Evolutionary conservation across 2,113 vertebrate species (phyloP).

Genomic region (Pyxicephalus adspersus): DNA sequence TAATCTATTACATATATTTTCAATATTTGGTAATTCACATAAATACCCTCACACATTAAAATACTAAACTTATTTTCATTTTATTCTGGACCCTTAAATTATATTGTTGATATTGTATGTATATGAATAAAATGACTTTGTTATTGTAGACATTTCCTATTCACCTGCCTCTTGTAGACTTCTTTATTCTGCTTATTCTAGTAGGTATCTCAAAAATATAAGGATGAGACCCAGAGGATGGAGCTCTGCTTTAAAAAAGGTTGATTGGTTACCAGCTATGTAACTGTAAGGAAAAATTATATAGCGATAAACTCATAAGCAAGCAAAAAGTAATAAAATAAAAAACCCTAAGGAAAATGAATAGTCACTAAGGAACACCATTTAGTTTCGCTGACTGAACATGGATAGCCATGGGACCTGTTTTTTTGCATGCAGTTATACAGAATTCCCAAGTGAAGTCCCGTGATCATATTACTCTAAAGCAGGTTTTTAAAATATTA

Average conservation of each 20-base stretch:
- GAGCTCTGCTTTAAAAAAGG: background rate
- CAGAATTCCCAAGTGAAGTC: constrained; percentile 18
- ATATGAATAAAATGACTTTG: no score
- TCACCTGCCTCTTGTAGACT: no score
- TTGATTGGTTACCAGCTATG: background rate
- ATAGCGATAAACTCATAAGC: background rate
- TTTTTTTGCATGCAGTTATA: constrained; percentile 33
- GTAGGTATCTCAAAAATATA: no score
- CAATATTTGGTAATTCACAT: no score
- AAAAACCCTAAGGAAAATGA: constrained; percentile 3
- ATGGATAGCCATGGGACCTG: constrained; percentile 5
- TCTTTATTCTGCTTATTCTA: no score
- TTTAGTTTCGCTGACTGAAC: constrained; percentile 33
- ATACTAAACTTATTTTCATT: no score
- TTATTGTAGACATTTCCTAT: no score
- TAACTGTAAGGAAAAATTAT: background rate
- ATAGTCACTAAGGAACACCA: constrained; percentile 27
- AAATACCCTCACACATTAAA: no score
- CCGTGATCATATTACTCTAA: background rate
- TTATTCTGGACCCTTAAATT: no score
- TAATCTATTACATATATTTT: no score
- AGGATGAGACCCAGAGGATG: no score
- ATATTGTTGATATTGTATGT: no score
- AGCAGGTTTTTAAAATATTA: constrained; percentile 27
- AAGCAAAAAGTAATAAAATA: background rate